These are phyloP conservation scores for Scaeva pyrastri DNA, from an alignment of 2,888 invertebrate genomes.

Conservation along the genomic window DNA sequence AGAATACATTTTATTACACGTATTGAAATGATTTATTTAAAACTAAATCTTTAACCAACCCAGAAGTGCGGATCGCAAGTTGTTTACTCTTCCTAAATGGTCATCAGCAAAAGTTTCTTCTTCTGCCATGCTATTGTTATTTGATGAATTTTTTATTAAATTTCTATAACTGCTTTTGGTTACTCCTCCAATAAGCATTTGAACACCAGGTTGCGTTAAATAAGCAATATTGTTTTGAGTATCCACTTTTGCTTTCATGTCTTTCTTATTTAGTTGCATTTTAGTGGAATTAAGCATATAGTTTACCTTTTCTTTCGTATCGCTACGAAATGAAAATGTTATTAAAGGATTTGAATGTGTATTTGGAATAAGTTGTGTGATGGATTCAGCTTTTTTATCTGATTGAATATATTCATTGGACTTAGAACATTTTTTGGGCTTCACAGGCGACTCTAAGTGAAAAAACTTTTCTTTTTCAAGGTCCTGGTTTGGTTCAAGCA, in stretches of 20 bases:
- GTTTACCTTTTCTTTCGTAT: constrained; percentile 58
- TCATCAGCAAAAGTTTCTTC: constrained; percentile 78
- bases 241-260: constrained; percentile 48
- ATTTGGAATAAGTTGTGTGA: constrained; percentile 55
- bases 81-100: constrained; percentile 84
- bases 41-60: constrained; percentile 84
- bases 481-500: constrained; percentile 84
- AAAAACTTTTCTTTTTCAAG: constrained; percentile 85
- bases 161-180: constrained; percentile 67
- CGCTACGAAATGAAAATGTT: constrained; percentile 68
- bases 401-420: constrained; percentile 44
- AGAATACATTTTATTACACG: too few relatives aligned
- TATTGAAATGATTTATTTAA: too few relatives aligned
- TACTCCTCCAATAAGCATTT: constrained; percentile 57
- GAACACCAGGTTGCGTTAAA: constrained; percentile 73
- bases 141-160: constrained; percentile 69
- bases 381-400: constrained; percentile 31
- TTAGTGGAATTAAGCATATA: constrained; percentile 63
- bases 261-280: constrained; percentile 58
- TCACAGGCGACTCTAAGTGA: constrained; percentile 84
- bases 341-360: constrained; percentile 81
- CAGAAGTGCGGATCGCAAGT: constrained; percentile 84
- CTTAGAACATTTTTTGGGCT: constrained; percentile 80
- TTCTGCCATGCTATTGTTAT: constrained; percentile 55
- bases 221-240: constrained; percentile 55